These are phyloP conservation scores for Gymnopithys bicolor DNA, from an alignment of 2,797 vertebrate genomes.

Conservation along the genomic window DNA sequence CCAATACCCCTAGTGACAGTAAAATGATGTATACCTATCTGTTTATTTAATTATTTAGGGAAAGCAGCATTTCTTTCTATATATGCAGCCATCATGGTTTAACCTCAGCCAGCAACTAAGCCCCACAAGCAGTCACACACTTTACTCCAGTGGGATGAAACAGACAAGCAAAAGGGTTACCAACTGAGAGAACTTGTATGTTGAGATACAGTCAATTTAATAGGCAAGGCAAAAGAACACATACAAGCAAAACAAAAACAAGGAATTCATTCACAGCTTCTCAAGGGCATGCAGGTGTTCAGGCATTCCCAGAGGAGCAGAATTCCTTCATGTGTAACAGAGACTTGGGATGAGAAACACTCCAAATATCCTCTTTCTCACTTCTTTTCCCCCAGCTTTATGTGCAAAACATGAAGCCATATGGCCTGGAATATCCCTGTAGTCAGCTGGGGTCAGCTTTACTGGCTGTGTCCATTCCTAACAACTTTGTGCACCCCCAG, in stretches of 20 bases:
- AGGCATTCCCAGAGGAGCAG: neutral
- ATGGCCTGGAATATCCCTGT: neutral
- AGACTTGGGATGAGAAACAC: neutral
- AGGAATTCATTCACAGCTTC: neutral
- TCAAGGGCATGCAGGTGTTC: neutral
- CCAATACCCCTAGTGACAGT: neutral
- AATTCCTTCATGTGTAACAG: neutral
- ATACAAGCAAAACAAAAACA: neutral
- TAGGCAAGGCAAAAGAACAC: neutral
- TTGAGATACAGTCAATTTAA: neutral
- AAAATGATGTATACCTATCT: accelerated
- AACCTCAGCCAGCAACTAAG: neutral
- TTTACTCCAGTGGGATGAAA: neutral
- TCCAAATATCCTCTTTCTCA: neutral
- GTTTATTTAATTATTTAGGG: neutral
- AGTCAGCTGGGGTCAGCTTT: neutral
- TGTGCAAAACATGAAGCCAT: accelerated
- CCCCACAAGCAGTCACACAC: neutral
- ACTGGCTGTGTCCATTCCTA: neutral
- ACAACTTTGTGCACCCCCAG: neutral
- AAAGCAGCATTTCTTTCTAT: neutral
- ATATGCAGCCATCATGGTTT: neutral
- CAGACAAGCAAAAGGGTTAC: neutral
- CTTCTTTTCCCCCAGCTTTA: neutral
- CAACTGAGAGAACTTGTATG: neutral